A percentile compares a stretch with the other conserved stretches of the same genome.
Conservation (phyloP, 2,888 invertebrate genomes). For the Epistrophella euchroma region DNA sequence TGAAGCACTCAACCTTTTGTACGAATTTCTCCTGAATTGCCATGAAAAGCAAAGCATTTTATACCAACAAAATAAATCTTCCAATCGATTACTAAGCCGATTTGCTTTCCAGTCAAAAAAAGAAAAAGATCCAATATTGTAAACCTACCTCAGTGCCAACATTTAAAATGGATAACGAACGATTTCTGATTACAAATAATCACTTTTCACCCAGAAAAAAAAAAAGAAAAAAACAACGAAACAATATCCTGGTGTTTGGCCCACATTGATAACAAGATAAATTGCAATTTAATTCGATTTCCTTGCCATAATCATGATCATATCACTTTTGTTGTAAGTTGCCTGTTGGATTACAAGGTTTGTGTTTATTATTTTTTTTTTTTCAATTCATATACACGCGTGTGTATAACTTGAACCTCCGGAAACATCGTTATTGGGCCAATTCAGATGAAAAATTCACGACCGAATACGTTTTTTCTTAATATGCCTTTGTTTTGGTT, state of each 20-base stretch:
- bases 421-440: constrained; percentile 42
- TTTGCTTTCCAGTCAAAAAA: constrained; percentile 45
- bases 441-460: constrained; percentile 62
- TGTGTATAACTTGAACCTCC: background rate
- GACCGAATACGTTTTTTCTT: constrained; percentile 32
- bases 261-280: constrained; percentile 59
- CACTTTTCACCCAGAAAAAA: constrained; percentile 20
- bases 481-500: constrained; percentile 36
- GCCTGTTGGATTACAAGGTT: constrained; percentile 43
- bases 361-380: background rate
- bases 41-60: constrained; percentile 4
- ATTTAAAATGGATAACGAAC: constrained; percentile 52
- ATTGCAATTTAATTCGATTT: constrained; percentile 75
- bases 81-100: constrained; percentile 64
- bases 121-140: constrained; percentile 20
- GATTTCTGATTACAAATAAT: constrained; percentile 60
- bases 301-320: constrained; percentile 59
- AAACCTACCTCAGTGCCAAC: constrained; percentile 28
- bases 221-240: background rate
- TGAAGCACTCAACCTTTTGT: background rate
- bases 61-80: constrained; percentile 42
- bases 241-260: constrained; percentile 15
- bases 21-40: background rate
- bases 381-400: background rate
- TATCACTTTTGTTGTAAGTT: constrained; percentile 40